A percentile compares a stretch with the other conserved stretches of the same genome.
Evolutionary conservation across 2,888 invertebrate genomes (phyloP).

Genomic region (Slavum lentiscoides): DNA sequence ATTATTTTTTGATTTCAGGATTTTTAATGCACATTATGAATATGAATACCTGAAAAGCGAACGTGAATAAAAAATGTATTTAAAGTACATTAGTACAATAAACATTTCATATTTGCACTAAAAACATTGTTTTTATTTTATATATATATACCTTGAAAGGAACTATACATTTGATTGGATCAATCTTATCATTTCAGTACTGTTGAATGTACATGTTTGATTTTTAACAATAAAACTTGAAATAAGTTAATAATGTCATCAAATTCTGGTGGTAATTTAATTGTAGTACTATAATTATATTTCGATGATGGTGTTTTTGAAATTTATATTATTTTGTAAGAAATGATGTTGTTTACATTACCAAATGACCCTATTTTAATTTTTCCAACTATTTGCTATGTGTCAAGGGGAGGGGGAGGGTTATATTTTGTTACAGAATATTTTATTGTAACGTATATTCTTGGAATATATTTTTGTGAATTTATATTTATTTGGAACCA

Average conservation of each 20-base stretch:
- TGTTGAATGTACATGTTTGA: not conserved
- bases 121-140: slow-evolving; percentile 8
- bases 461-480: too few relatives aligned
- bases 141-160: not conserved
- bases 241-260: not conserved
- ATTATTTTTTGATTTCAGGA: slow-evolving; percentile 5
- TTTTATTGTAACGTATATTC: too few relatives aligned
- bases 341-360: too few relatives aligned
- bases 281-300: too few relatives aligned
- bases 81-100: not conserved
- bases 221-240: not conserved
- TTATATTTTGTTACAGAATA: too few relatives aligned
- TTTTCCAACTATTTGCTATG: too few relatives aligned
- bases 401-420: too few relatives aligned
- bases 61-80: not conserved
- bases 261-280: too few relatives aligned
- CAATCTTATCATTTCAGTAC: not conserved
- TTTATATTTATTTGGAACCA: too few relatives aligned
- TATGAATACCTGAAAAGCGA: not conserved
- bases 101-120: not conserved
- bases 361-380: too few relatives aligned
- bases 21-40: not conserved
- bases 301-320: not conserved
- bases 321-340: too few relatives aligned
- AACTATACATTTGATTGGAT: not conserved